Percentiles rank a stretch among this genome's conserved stretches.
phyloP scores from a whole-genome alignment of 2,797 vertebrate genomes.

The Tokudaia muenninki region DNA sequence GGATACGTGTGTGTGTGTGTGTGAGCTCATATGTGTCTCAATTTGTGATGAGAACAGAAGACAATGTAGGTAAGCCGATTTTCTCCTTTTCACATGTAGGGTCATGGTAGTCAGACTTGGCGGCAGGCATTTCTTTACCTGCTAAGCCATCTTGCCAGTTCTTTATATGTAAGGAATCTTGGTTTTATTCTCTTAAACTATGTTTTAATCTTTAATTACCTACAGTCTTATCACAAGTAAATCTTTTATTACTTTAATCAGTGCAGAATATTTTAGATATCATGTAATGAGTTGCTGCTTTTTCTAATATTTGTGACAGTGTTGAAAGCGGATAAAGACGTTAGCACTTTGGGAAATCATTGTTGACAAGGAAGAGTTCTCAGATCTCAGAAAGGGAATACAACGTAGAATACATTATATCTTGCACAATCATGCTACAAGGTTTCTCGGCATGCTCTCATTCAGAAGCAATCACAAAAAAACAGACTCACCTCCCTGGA shows the following conservation, averaged over 20 bases:
- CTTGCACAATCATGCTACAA: background rate
- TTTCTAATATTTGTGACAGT: slow-evolving; percentile 17
- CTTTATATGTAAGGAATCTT: slow-evolving; percentile 28
- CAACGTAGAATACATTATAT: background rate
- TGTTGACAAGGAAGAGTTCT: background rate
- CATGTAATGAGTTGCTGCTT: slow-evolving; percentile 1
- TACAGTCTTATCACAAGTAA: slow-evolving; percentile 38
- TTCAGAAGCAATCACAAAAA: background rate
- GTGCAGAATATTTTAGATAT: slow-evolving; percentile 36
- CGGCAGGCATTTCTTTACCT: background rate
- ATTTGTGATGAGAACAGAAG: too few species aligned
- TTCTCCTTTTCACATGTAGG: too few species aligned
- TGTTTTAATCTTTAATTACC: slow-evolving; percentile 15
- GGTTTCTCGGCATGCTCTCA: background rate
- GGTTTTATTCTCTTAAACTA: background rate
- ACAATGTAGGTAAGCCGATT: background rate
- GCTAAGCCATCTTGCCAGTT: background rate
- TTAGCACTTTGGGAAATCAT: background rate
- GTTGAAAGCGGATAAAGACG: background rate
- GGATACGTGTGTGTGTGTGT: background rate
- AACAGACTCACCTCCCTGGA: background rate
- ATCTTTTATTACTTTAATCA: slow-evolving; percentile 6
- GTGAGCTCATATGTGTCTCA: background rate
- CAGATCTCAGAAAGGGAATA: background rate
- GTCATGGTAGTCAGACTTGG: background rate